phyloP scores from a whole-genome alignment of 2,113 vertebrate genomes.

The Lagenorhynchus albirostris region DNA sequence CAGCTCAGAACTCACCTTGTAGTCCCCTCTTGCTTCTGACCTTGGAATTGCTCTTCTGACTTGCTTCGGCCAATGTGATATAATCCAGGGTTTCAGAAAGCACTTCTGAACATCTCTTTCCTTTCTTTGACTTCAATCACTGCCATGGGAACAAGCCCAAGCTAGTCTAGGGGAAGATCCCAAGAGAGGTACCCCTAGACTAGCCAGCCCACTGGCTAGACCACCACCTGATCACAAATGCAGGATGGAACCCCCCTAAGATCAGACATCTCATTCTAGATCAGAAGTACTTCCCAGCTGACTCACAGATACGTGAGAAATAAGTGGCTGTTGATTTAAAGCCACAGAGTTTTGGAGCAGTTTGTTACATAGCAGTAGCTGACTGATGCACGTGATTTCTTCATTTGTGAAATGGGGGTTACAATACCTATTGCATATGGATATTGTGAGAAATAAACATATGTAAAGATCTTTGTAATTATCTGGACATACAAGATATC shows the following conservation, averaged over 20 bases:
- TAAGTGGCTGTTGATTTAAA: not conserved
- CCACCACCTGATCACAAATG: not conserved
- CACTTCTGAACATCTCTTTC: not conserved
- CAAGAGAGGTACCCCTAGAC: too few relatives aligned
- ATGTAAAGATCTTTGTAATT: not conserved
- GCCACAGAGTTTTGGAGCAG: rapidly evolving
- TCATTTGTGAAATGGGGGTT: not conserved
- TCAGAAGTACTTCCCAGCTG: not conserved
- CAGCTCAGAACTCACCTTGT: not conserved
- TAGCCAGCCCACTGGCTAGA: not conserved
- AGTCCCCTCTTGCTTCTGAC: not conserved
- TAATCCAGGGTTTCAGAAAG: not conserved
- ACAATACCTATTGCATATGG: not conserved
- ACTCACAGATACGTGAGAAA: not conserved
- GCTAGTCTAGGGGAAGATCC: not conserved
- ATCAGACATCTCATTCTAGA: not conserved
- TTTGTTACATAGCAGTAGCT: not conserved
- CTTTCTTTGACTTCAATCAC: not conserved
- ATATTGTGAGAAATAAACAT: not conserved
- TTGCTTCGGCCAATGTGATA: not conserved
- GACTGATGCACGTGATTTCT: not conserved
- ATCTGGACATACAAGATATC: not conserved
- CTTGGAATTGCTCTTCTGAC: not conserved
- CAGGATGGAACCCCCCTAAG: not conserved
- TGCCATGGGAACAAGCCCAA: too few relatives aligned